Percentiles rank a stretch among this genome's conserved stretches.
Conservation (phyloP, 2,113 vertebrate genomes). For the Protobothrops flavoviridis region DNA sequence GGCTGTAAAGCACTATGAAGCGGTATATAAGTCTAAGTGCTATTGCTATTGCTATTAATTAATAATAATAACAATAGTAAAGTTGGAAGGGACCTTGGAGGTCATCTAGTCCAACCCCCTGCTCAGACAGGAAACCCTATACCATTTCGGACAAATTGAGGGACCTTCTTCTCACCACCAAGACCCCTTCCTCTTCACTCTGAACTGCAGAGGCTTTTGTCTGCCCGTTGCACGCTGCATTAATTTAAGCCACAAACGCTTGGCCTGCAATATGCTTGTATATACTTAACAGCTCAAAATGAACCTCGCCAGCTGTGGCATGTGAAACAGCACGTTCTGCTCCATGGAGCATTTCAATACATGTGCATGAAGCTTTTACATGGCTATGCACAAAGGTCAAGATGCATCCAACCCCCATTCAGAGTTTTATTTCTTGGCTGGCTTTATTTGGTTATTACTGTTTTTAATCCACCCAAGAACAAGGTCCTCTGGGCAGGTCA, state of each 20-base stretch:
- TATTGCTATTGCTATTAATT: not conserved
- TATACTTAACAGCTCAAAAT: not conserved
- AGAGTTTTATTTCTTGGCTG: not conserved
- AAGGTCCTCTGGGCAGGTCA: not conserved
- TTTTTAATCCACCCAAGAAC: not conserved
- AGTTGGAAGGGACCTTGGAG: no score
- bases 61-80: no score
- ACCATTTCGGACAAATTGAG: no score
- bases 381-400: not conserved
- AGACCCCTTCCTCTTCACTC: not conserved
- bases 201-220: not conserved
- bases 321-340: not conserved
- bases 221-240: not conserved
- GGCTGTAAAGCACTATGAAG: no score
- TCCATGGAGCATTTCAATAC: not conserved
- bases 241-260: not conserved
- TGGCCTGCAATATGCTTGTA: not conserved
- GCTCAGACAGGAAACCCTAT: no score
- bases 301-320: not conserved
- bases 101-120: no score
- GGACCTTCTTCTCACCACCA: not conserved
- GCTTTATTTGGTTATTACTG: not conserved
- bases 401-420: not conserved
- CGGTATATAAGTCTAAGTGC: not conserved
- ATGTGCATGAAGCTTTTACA: not conserved